Conservation (phyloP, 1,140 invertebrate species). For the Paramacrobiotus metropolitanus region DNA sequence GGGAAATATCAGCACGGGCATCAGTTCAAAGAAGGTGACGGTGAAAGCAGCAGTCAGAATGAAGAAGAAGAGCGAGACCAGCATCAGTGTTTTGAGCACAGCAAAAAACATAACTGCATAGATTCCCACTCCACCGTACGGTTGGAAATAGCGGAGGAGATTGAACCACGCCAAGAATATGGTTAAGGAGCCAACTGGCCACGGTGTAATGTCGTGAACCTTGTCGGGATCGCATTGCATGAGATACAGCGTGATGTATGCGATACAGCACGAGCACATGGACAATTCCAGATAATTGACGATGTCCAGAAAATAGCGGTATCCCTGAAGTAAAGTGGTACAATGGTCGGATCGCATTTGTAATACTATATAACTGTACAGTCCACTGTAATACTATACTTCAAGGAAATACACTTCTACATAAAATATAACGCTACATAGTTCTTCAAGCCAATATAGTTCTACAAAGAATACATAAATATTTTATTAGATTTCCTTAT, state of each 20-base stretch:
- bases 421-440: too few species aligned
- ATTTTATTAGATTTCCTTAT: too few species aligned
- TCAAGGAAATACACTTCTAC: too few species aligned
- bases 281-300: background rate
- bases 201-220: too few species aligned
- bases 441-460: too few species aligned
- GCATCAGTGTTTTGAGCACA: constrained; percentile 27
- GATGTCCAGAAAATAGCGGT: background rate
- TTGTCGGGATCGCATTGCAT: too few species aligned
- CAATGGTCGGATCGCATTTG: too few species aligned
- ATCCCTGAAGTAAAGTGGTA: background rate
- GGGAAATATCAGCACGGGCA: too few species aligned
- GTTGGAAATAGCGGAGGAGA: constrained; percentile 22
- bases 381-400: too few species aligned
- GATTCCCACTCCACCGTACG: constrained; percentile 26
- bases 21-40: constrained; percentile 25
- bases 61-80: constrained; percentile 28
- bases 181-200: constrained; percentile 25
- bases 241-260: too few species aligned
- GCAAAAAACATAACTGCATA: constrained; percentile 34
- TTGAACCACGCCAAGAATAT: constrained; percentile 30
- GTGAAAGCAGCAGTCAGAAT: constrained; percentile 30
- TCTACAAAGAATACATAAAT: too few species aligned
- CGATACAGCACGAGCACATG: background rate
- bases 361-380: too few species aligned